Conservation (phyloP, 2,113 vertebrate species). For the Miniopterus natalensis region DNA sequence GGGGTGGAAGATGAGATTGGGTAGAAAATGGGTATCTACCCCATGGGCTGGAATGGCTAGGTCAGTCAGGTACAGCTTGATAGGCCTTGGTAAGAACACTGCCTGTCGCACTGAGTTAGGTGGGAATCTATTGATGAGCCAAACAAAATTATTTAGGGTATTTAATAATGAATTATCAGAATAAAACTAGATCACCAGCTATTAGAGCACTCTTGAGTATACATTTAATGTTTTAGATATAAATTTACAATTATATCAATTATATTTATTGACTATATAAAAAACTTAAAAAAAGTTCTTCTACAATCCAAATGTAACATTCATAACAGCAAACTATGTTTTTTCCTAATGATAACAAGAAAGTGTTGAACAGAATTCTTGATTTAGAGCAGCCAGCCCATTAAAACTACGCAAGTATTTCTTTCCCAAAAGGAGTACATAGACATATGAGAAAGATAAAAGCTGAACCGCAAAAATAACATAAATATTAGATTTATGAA, state of each 20-base stretch:
- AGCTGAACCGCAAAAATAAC: not conserved
- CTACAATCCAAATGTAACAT: not conserved
- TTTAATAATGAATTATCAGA: not conserved
- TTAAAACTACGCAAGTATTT: not conserved
- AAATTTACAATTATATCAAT: not conserved
- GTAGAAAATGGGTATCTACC: not conserved
- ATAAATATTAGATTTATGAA: not conserved
- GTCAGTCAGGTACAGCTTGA: not conserved
- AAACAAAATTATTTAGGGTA: not conserved
- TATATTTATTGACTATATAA: not conserved
- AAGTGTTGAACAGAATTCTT: not conserved
- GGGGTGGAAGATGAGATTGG: accelerated
- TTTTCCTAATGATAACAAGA: not conserved
- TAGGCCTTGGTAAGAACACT: not conserved
- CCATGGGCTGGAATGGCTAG: not conserved
- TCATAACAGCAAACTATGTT: not conserved
- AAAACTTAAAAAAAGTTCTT: not conserved
- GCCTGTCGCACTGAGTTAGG: not conserved
- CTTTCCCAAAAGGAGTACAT: not conserved
- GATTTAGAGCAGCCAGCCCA: not conserved
- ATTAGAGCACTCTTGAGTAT: not conserved
- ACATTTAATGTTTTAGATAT: not conserved
- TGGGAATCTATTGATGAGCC: not conserved
- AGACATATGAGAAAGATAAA: not conserved
- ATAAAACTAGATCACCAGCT: not conserved